Base-by-base conservation (phyloP, 2,113 vertebrate genomes). In the Pseudopodoces humilis region DNA sequence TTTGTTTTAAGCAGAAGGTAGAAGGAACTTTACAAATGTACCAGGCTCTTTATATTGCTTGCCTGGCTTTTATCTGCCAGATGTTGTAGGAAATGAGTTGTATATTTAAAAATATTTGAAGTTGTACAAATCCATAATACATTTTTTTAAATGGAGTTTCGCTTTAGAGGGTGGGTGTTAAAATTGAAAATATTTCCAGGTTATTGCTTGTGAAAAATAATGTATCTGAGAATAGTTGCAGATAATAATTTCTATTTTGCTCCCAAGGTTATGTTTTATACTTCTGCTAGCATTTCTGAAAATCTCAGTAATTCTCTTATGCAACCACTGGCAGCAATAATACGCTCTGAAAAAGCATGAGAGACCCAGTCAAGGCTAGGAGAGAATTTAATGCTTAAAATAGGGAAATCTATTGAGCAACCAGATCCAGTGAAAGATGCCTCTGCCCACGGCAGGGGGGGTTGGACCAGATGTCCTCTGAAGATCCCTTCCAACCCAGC, bases 271-370 rank as follows among this genome's bases (percentile, higher is more conserved):
- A 12, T 35, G 16, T 25, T 69, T 75, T 79, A 60, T 37, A 33
- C 31, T 92, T 92, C 22, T 60, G 33, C 49, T 89, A 69, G 64
- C 41, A 56, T 93, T 86, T 83, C 55, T 81, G 82, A 86, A 90
- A 95, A 89, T 90, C 90, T 95, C 92, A 55, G 62, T 96, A 93
- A 93, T 95, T 93, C 92, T 80, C 75, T 90, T 96, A 96, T 49
- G 90, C 85, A 96, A 93, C 84, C 46, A 59, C 82, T 86, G 85
- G 76, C 87, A 92, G 71, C 63, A 90, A 44, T 91, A 96, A 70
- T 65, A 68, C 8, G 35, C 79, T 92, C 35, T 91, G 75, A 91
- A 88, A 90, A 88, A 81, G 27, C 71, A 74, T 0, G 4, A 85
- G 59, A 30, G 15, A 52, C 47, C 24, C 33, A 80, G 79, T 46